Percentiles rank a stretch among this genome's conserved stretches.
phyloP scores from a whole-genome alignment of 2,888 invertebrate species.

The Nesidiocoris tenuis region DNA sequence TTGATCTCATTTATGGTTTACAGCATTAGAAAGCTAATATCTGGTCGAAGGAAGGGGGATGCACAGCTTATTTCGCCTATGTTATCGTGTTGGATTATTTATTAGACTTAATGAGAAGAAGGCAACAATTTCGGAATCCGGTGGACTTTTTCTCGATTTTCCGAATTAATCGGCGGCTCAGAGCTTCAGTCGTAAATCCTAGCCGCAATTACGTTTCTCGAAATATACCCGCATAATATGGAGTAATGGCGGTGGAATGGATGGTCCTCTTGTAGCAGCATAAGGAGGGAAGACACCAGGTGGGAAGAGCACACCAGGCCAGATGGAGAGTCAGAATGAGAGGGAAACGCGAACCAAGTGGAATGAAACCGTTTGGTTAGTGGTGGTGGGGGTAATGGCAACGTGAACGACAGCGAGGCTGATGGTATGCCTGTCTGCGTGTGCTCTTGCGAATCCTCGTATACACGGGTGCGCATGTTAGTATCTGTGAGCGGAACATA shows the following conservation, averaged over 20 bases:
- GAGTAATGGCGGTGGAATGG: not conserved
- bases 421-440: not conserved
- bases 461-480: not conserved
- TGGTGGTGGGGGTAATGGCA: not conserved
- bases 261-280: not conserved
- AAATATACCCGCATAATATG: not conserved
- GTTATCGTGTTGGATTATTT: no score
- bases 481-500: not conserved
- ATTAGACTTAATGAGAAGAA: no score
- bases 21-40: no score
- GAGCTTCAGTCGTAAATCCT: not conserved
- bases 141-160: not conserved
- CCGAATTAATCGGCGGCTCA: not conserved
- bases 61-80: no score
- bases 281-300: not conserved
- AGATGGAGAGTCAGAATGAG: not conserved
- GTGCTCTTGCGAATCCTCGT: no score
- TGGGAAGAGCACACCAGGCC: not conserved
- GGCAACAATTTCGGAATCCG: no score
- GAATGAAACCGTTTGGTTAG: no score
- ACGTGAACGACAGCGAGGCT: not conserved
- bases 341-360: not conserved
- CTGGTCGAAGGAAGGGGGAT: no score
- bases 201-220: not conserved
- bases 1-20: no score